phyloP scores from a whole-genome alignment of 2,888 invertebrate genomes.

The Clusia tigrina region DNA sequence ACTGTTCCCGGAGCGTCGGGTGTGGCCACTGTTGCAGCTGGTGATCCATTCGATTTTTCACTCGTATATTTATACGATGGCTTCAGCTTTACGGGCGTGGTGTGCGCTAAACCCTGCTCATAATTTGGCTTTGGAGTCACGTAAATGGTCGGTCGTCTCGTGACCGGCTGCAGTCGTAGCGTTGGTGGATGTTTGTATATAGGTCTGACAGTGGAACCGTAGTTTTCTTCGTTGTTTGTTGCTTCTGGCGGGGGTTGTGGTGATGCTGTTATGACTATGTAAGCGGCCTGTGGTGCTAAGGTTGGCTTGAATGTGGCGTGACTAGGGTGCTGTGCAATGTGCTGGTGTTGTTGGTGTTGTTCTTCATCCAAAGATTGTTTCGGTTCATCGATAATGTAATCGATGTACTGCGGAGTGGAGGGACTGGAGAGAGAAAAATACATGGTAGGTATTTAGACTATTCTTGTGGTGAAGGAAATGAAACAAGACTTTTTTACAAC shows the following conservation, averaged over 20 bases:
- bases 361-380: conserved; percentile 59
- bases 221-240: conserved; percentile 34
- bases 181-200: conserved; percentile 54
- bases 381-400: conserved; percentile 58
- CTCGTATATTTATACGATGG: conserved; percentile 49
- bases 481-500: too few relatives aligned
- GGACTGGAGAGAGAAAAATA: too few relatives aligned
- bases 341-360: conserved; percentile 36
- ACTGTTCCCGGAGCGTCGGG: neutral
- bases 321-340: conserved; percentile 18
- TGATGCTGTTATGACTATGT: conserved; percentile 50
- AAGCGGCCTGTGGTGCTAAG: conserved; percentile 50
- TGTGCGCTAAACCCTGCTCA: conserved; percentile 25
- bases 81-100: conserved; percentile 46
- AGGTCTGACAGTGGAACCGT: conserved; percentile 46
- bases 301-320: conserved; percentile 5
- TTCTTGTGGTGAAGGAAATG: too few relatives aligned
- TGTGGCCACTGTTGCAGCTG: conserved; percentile 12
- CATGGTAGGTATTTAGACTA: too few relatives aligned
- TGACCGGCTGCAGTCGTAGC: conserved; percentile 52
- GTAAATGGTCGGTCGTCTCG: conserved; percentile 29
- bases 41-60: conserved; percentile 14
- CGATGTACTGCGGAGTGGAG: conserved; percentile 50
- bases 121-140: conserved; percentile 35
- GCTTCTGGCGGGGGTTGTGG: conserved; percentile 42